These are phyloP conservation scores for Urocynchramus pylzowi DNA, from an alignment of 2,113 vertebrate genomes.

Conservation along the genomic window DNA sequence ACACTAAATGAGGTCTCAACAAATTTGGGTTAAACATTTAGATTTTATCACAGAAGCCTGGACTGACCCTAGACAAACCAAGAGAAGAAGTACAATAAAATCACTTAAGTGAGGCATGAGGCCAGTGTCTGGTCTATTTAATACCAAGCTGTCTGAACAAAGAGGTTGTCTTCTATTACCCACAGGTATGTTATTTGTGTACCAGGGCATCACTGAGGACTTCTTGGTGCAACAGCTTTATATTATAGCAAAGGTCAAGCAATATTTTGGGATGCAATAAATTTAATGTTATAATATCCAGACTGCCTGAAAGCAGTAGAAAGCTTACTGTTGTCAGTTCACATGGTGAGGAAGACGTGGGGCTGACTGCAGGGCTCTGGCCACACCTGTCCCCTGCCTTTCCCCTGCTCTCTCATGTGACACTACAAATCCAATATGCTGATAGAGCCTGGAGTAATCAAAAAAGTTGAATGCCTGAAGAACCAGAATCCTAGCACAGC, in stretches of 20 bases:
- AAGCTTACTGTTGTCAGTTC: not conserved
- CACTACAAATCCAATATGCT: constrained; percentile 47
- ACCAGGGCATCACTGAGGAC: not conserved
- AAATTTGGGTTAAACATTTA: not conserved
- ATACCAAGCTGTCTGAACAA: not conserved
- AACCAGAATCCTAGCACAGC: constrained; percentile 56
- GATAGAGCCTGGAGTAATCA: constrained; percentile 64
- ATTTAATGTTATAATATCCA: not conserved
- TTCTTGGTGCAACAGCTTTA: not conserved
- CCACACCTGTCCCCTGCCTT: not conserved
- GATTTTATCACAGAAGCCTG: not conserved
- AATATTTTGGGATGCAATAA: not conserved
- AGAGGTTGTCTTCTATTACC: not conserved
- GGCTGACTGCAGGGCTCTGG: not conserved
- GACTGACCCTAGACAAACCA: not conserved
- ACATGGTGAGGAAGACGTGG: not conserved
- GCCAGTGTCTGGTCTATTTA: not conserved
- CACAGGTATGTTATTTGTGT: rapidly evolving
- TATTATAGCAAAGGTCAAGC: not conserved
- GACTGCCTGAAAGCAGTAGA: not conserved
- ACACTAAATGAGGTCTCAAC: not conserved
- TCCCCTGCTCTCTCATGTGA: not conserved
- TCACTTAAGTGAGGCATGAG: not conserved
- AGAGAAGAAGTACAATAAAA: not conserved
- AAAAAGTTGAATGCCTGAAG: constrained; percentile 61